These are phyloP conservation scores for Chaetodon auriga DNA, from an alignment of 2,113 vertebrate genomes.

Conservation along the genomic window DNA sequence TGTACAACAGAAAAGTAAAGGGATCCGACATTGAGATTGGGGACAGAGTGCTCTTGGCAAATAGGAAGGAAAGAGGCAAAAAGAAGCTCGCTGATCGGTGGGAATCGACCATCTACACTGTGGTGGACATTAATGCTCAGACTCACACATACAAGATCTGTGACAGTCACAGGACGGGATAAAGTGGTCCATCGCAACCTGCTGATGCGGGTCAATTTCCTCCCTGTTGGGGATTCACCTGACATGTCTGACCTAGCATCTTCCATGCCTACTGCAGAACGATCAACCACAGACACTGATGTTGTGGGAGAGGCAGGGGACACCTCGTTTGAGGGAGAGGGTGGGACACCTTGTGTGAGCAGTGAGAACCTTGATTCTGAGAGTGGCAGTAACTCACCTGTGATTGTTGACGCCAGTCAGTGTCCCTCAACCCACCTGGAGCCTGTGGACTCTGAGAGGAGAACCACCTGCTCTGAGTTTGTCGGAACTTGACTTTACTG, in stretches of 20 bases:
- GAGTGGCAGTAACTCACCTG: not conserved
- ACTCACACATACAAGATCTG: slow-evolving; percentile 8
- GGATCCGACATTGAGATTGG: slow-evolving; percentile 1
- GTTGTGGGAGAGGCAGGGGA: not conserved
- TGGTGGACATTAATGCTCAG: not conserved
- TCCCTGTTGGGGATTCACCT: not conserved
- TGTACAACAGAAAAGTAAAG: slow-evolving; percentile 56
- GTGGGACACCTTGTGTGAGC: no score
- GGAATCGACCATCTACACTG: slow-evolving; percentile 44
- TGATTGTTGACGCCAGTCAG: no score
- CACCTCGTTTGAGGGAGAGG: not conserved
- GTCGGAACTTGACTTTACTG: not conserved
- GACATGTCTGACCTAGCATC: not conserved
- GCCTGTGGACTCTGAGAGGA: not conserved
- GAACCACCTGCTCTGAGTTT: not conserved
- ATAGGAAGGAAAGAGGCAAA: slow-evolving; percentile 19
- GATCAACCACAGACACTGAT: not conserved
- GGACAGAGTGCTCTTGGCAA: slow-evolving; percentile 23
- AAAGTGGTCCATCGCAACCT: slow-evolving; percentile 29
- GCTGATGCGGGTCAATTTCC: slow-evolving; percentile 34
- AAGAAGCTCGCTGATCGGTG: slow-evolving; percentile 41
- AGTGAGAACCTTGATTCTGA: not conserved
- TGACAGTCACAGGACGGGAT: not conserved
- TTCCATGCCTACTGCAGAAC: not conserved
- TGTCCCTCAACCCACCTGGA: not conserved